A percentile compares a stretch with the other conserved stretches of the same genome.
Conservation (phyloP, 2,888 invertebrate genomes). For the Eristalis arbustorum region DNA sequence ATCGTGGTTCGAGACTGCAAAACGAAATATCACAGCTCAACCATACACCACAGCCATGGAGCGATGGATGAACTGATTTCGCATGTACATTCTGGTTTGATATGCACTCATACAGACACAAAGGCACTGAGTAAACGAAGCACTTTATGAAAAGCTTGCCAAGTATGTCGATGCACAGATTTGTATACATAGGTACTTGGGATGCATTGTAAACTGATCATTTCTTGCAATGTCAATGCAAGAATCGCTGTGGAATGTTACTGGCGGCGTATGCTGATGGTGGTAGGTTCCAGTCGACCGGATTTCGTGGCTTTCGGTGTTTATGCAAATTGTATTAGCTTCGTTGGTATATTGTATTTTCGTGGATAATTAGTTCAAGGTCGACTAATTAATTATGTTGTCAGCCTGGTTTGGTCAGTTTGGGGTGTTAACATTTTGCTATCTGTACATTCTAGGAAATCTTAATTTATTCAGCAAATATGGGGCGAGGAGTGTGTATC, state of each 20-base stretch:
- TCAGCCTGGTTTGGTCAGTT: neutral
- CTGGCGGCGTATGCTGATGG: neutral
- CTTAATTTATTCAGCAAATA: neutral
- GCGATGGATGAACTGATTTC: neutral
- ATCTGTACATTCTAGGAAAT: neutral
- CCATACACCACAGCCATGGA: conserved; percentile 1
- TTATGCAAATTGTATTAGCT: neutral
- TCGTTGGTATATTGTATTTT: conserved; percentile 11
- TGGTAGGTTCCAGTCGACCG: neutral
- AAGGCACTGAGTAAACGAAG: neutral
- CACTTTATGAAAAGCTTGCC: neutral
- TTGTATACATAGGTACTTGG: neutral
- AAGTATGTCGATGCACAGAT: neutral
- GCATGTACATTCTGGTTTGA: conserved; percentile 9
- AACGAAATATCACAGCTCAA: conserved; percentile 16
- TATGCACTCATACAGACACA: neutral
- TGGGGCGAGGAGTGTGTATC: neutral
- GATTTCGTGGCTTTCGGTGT: neutral
- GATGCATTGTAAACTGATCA: conserved; percentile 27
- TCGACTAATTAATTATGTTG: neutral
- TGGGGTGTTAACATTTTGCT: neutral
- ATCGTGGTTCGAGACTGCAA: neutral
- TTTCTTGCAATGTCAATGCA: conserved; percentile 59
- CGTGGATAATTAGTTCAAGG: conserved; percentile 52
- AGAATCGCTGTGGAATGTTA: conserved; percentile 21